Conservation (phyloP, 2,113 vertebrate species). For the Equus przewalskii region DNA sequence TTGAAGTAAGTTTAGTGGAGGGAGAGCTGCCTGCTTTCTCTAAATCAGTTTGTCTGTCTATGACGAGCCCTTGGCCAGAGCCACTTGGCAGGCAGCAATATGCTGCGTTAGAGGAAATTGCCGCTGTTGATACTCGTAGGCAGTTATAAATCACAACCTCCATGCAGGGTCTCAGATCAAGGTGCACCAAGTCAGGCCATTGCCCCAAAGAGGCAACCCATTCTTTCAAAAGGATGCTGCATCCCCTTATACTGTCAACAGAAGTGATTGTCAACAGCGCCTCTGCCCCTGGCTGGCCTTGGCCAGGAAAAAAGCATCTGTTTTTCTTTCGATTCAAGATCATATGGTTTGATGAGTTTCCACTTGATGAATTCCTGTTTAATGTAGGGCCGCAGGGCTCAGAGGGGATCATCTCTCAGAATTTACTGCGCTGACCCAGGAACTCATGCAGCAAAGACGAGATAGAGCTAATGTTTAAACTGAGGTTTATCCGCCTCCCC, state of each 20-base stretch:
- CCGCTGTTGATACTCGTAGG: background rate
- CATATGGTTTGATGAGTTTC: constrained; percentile 84
- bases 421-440: background rate
- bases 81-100: background rate
- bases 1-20: constrained; percentile 23
- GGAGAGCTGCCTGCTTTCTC: background rate
- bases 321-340: constrained; percentile 74
- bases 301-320: background rate
- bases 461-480: background rate
- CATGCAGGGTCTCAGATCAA: background rate
- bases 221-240: background rate
- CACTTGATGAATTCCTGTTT: constrained; percentile 83
- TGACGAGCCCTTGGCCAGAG: background rate
- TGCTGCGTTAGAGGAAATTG: constrained; percentile 24
- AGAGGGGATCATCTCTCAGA: constrained; percentile 84
- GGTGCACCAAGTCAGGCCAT: background rate
- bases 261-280: background rate
- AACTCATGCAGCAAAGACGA: background rate
- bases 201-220: background rate
- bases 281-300: background rate
- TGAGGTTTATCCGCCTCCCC: background rate
- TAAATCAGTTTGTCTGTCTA: background rate
- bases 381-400: constrained; percentile 78
- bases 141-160: background rate
- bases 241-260: background rate